Base-by-base conservation (phyloP, 2,797 vertebrate genomes). In the Lutjanus argentimaculatus region DNA sequence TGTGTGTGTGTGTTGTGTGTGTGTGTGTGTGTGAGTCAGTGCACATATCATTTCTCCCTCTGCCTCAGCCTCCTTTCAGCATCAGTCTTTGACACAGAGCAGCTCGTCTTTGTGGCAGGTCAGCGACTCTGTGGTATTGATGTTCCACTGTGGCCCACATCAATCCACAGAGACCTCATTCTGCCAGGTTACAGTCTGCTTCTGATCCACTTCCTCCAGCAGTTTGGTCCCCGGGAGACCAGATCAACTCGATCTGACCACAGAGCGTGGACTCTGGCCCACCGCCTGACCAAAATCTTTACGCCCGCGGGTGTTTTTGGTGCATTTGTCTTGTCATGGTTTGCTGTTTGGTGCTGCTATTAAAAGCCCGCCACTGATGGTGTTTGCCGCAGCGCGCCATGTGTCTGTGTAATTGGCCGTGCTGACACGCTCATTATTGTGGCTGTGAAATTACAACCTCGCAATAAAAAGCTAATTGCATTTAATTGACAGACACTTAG, bases 401-500 rank as follows among this genome's bases (percentile, higher is more conserved):
- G 40, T 55, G 51, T 62, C 52, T 80, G 74, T 55, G 42, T 87
- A 87, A 90, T 82, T 85, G 66, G 42, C 76, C 46, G 9, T 83
- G 82, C 75, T 70, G 73, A 81, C 79, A 78, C 58, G 58, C 10
- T 71, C 59, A 76, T 85, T 84, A 75, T 68, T 21, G 67, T 64
- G 62, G 21, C 61, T 64, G 70, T 72, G 66, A 77, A 84, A 81
- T 85, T 67, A 83, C 57, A 79, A 66, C 64, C 48, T 58, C 21
- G 45, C 9, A 13, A 73, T 79, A 75, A 89, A 85, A 71, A 51
- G 73, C 63, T 85, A 88, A 89, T 88, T 91, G 68, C 21, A 67
- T 74, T 82, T 77, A 86, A 91, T 84, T 89, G 70, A 81, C 66
- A 80, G 79, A 63, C 65, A 71, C 52, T 77, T 81, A 77, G 80